phyloP scores from a whole-genome alignment of 1,140 invertebrate genomes.

The Thaumetopoea pityocampa region DNA sequence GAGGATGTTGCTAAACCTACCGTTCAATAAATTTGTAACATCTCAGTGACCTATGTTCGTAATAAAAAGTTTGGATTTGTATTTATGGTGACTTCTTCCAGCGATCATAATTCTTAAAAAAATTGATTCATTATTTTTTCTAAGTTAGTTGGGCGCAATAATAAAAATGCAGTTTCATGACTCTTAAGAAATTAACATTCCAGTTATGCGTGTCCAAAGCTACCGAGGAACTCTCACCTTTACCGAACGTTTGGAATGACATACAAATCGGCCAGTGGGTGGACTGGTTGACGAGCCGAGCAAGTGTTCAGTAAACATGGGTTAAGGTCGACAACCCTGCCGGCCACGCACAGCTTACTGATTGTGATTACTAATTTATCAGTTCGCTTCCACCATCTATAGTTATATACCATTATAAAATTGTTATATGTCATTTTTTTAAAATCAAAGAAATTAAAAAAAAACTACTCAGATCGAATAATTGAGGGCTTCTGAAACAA shows the following conservation, averaged over 20 bases:
- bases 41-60: too few species aligned
- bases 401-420: too few species aligned
- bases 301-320: conserved; percentile 44
- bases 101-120: too few species aligned
- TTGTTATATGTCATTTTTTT: too few species aligned
- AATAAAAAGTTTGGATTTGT: too few species aligned
- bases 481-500: too few species aligned
- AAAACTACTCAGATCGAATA: too few species aligned
- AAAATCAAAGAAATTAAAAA: too few species aligned
- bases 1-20: too few species aligned
- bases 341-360: conserved; percentile 31
- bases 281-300: conserved; percentile 58
- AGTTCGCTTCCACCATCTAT: conserved; percentile 35
- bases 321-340: conserved; percentile 49
- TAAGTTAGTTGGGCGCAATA: neutral
- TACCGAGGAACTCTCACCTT: conserved; percentile 30
- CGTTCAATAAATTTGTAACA: too few species aligned
- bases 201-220: conserved; percentile 6
- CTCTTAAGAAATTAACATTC: conserved; percentile 1
- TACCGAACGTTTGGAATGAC: conserved; percentile 40
- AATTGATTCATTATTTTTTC: too few species aligned
- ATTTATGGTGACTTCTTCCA: too few species aligned
- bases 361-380: conserved; percentile 60
- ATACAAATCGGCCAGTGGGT: conserved; percentile 52
- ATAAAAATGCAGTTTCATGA: neutral